A percentile compares a stretch with the other conserved stretches of the same genome.
phyloP scores from a whole-genome alignment of 2,113 vertebrate genomes.

The Donacobius atricapilla region DNA sequence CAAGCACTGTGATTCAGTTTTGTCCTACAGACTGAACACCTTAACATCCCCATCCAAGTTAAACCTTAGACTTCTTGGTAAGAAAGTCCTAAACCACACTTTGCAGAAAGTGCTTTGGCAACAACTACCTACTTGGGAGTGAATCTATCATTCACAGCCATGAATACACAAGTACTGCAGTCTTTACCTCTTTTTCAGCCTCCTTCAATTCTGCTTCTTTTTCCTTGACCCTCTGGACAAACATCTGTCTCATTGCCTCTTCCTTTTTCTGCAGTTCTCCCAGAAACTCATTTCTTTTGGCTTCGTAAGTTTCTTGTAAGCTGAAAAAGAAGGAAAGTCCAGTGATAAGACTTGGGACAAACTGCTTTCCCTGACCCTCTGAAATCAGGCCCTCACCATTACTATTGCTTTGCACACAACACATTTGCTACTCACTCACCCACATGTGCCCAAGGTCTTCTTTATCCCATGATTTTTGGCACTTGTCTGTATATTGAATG shows the following conservation, averaged over 20 bases:
- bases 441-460: not conserved
- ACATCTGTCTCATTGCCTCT: slow-evolving; percentile 99
- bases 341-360: not conserved
- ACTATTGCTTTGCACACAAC: not conserved
- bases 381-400: not conserved
- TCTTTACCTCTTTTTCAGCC: slow-evolving; percentile 93
- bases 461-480: not conserved
- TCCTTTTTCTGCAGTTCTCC: slow-evolving; percentile 98
- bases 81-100: not conserved
- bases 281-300: slow-evolving; percentile 97
- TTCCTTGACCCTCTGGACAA: slow-evolving; percentile 97
- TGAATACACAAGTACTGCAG: not conserved
- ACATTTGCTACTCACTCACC: not conserved
- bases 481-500: not conserved
- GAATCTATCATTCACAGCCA: not conserved
- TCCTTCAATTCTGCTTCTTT: slow-evolving; percentile 97
- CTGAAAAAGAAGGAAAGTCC: slow-evolving; percentile 57
- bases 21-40: not conserved
- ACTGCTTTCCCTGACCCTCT: not conserved
- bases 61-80: not conserved
- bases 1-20: not conserved
- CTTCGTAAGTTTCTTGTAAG: slow-evolving; percentile 96
- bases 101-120: not conserved
- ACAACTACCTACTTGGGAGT: not conserved
- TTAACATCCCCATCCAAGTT: not conserved